Evolutionary conservation across 2,888 invertebrate genomes (phyloP), one percentile per base, ranked within the genome.

Genomic region (Dilophus febrilis): DNA sequence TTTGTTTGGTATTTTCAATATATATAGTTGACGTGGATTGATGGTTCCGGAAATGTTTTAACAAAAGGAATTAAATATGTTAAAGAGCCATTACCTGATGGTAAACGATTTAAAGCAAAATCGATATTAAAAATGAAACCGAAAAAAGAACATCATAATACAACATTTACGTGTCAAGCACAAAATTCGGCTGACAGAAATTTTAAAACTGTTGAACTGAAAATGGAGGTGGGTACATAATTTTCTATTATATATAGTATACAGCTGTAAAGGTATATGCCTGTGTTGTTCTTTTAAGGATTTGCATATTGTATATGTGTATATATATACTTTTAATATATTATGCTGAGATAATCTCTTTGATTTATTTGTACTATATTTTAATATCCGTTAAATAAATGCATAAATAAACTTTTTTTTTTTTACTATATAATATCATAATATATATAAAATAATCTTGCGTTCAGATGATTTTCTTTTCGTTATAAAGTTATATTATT

Each of bases 101-200:
- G 81, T 2, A 79, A 88, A 48, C 69, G 86, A 48, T 80, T 78
- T 54, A 87, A 86, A 12, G 85, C 91, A 35, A 80, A 80, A 51
- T 87, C 90, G 11, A 72, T 80, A 33, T 70, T 92, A 39, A 84
- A 77, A 44, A 66, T 94, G 46, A 82, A 82, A 35, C 91, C 92
- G 1, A 74, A 82, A 49, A 80, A 85, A 57, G 77, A 83, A 41
- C 88, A 92, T 56, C 86, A 92, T 61, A 87, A 88, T 53, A 86
- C 86, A 45, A 84, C 81, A 1, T 83, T 91, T 54, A 85, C 85
- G 4, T 94, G 92, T 56, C 87, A 87, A 68, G 91, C 84, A 36
- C 86, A 87, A 59, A 91, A 91, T 57, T 83, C 86, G 1, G 91
- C 91, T 3, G 84, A 91, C 55, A 71, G 85, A 46, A 79, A 84